Evolutionary conservation across 2,797 vertebrate genomes (phyloP), one percentile per base, ranked within the genome.

Genomic region (Jordanella pulchra): DNA sequence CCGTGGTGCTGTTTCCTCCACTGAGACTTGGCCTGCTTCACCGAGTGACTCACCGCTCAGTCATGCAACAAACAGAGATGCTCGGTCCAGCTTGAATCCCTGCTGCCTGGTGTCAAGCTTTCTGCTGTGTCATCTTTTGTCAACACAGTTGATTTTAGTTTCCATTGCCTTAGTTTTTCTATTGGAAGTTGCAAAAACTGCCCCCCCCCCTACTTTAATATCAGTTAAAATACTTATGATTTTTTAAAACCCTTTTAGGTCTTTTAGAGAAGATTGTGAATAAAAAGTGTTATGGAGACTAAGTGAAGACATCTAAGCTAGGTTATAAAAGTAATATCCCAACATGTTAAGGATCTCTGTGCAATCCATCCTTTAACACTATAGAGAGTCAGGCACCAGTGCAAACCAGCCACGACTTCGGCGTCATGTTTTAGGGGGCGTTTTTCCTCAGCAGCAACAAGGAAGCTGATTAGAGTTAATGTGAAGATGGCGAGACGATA

Each of bases 11-110:
- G 85, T 82, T 89, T 91, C 86, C 85, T 91, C 82, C 53, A 0
- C 85, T 64, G 78, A 83, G 87, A 84, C 79, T 84, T 84, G 79
- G 84, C 83, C 83, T 45, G 84, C 65, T 83, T 69, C 67, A 67
- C 79, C 63, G 45, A 78, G 76, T 90, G 93, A 91, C 89, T 93
- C 85, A 91, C 85, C 69, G 65, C 77, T 81, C 85, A 87, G 82
- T 80, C 86, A 89, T 85, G 81, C 84, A 87, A 78, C 81, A 88
- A 87, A 80, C 85, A 89, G 79, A 75, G 76, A 85, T 83, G 77
- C 81, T 89, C 78, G 74, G 85, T 73, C 82, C 50, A 51, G 80
- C 85, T 83, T 69, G 61, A 81, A 82, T 78, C 80, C 79, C 61
- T 75, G 71, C 67, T 65, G 72, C 73, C 78, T 69, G 35, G 47